A percentile compares a stretch with the other conserved stretches of the same genome.
These are phyloP conservation scores for Apolygus lucorum DNA, from an alignment of 1,140 invertebrate genomes.

Conservation along the genomic window DNA sequence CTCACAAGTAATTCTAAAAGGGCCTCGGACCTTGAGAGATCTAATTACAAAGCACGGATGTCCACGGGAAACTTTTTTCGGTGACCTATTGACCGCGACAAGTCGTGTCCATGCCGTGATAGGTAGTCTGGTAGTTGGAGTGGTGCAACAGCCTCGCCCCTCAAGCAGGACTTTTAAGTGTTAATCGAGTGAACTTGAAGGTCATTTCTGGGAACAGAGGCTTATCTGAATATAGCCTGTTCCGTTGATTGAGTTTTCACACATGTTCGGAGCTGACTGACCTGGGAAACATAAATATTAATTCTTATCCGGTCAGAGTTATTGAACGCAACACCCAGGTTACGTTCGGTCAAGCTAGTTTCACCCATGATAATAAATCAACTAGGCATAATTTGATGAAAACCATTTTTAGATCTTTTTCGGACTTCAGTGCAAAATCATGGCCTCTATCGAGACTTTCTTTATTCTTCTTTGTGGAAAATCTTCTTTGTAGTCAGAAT, in stretches of 20 bases:
- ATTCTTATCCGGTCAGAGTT: no score
- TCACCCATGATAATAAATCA: no score
- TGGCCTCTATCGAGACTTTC: no score
- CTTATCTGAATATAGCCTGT: background rate
- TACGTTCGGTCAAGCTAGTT: no score
- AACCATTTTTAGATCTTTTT: no score
- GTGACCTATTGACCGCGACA: background rate
- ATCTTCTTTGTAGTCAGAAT: no score
- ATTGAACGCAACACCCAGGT: no score
- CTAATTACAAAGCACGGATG: background rate
- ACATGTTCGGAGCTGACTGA: no score
- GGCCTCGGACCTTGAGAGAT: background rate
- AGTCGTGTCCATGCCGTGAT: background rate
- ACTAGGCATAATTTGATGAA: no score
- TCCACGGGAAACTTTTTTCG: background rate
- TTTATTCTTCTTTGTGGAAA: no score
- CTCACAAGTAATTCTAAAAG: background rate
- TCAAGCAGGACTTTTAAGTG: background rate
- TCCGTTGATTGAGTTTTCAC: background rate
- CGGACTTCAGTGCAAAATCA: no score
- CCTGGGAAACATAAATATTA: no score
- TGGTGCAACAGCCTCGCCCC: background rate
- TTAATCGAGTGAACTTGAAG: background rate
- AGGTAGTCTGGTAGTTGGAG: background rate
- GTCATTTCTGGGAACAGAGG: background rate